These are phyloP conservation scores for Biston stratarius DNA, from an alignment of 2,888 invertebrate species.

Conservation along the genomic window DNA sequence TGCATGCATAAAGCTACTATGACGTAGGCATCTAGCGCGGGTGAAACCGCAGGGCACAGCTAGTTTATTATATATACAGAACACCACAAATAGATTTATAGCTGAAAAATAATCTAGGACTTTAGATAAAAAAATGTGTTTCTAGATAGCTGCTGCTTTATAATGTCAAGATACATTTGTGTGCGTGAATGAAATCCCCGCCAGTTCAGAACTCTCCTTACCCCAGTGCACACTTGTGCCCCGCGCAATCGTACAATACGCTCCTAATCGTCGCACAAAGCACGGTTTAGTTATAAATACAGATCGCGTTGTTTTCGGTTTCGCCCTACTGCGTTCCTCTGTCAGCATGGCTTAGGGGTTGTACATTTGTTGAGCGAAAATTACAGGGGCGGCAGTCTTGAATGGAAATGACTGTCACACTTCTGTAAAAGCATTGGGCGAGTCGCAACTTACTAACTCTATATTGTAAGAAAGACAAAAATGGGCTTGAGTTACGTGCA, in stretches of 20 bases:
- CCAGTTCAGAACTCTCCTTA: not conserved
- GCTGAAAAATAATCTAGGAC: too few species aligned
- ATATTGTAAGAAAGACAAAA: not conserved
- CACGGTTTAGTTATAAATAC: constrained; percentile 83
- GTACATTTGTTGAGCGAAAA: constrained; percentile 32
- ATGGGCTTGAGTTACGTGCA: too few species aligned
- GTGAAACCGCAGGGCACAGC: too few species aligned
- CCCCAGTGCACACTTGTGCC: constrained; percentile 12
- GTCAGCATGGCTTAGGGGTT: constrained; percentile 49
- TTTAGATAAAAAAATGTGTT: too few species aligned
- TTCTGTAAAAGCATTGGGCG: constrained; percentile 3
- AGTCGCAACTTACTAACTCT: not conserved
- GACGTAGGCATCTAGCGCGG: too few species aligned
- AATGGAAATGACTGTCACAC: constrained; percentile 3
- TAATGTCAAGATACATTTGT: not conserved
- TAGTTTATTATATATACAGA: too few species aligned
- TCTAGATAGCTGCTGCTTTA: too few species aligned
- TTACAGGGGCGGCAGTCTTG: constrained; percentile 5
- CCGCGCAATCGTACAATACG: constrained; percentile 67
- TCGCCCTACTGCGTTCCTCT: constrained; percentile 59
- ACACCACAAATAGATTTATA: too few species aligned
- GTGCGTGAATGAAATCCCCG: constrained; percentile 9
- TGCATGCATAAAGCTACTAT: too few species aligned
- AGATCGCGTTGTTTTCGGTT: constrained; percentile 85
- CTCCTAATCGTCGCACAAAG: constrained; percentile 83